Conservation (phyloP, 2,888 invertebrate species). For the Pristionchus maxplancki region DNA sequence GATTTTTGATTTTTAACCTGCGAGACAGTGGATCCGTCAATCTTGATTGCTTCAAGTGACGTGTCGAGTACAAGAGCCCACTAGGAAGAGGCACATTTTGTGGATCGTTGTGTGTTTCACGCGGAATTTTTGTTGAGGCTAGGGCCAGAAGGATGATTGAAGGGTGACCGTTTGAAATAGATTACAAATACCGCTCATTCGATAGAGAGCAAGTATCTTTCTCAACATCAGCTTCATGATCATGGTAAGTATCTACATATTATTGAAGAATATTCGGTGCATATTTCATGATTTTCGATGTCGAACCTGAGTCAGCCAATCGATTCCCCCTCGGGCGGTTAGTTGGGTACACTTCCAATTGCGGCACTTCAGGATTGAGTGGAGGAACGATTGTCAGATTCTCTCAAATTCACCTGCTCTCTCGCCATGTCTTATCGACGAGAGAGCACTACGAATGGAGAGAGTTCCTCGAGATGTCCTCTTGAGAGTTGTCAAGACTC, state of each 20-base stretch:
- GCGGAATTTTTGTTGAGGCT: background rate
- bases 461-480: background rate
- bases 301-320: background rate
- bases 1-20: too few species aligned
- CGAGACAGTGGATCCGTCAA: too few species aligned
- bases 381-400: background rate
- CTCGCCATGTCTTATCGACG: too few species aligned
- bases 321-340: background rate
- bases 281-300: background rate
- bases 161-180: background rate
- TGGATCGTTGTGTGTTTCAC: background rate
- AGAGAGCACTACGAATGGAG: background rate
- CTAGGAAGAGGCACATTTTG: too few species aligned
- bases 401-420: background rate
- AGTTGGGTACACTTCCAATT: constrained; percentile 31
- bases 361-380: background rate
- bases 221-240: too few species aligned
- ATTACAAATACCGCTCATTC: too few species aligned
- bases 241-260: too few species aligned
- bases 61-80: background rate
- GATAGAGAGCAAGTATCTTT: too few species aligned
- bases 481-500: constrained; percentile 39
- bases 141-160: background rate
- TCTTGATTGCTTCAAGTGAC: background rate
- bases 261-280: too few species aligned